Conservation (phyloP, 2,113 vertebrate species). For the Thymallus thymallus region DNA sequence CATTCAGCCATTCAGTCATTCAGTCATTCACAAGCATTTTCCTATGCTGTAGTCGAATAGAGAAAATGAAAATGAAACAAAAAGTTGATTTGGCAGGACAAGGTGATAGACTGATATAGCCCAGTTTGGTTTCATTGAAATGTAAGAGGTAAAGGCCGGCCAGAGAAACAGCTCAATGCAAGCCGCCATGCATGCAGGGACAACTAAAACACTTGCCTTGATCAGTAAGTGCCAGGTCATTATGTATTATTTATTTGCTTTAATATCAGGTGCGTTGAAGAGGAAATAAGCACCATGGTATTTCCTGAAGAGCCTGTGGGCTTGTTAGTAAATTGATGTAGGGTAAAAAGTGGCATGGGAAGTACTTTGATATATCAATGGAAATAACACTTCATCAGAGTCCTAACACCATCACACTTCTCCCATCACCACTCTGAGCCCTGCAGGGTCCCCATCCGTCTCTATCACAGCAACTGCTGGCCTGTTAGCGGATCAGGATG, state of each 20-base stretch:
- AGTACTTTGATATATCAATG: background rate
- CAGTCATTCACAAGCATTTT: conserved; percentile 32
- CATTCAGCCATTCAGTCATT: background rate
- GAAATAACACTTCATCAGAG: conserved; percentile 1
- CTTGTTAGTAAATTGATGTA: background rate
- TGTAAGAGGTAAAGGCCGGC: background rate
- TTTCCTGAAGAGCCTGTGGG: background rate
- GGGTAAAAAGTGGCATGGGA: background rate
- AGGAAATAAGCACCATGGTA: background rate
- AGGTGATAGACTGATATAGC: conserved; percentile 30
- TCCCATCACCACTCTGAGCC: background rate
- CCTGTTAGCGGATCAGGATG: background rate
- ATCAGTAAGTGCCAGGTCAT: background rate
- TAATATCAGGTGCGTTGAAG: background rate
- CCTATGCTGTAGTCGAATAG: conserved; percentile 17
- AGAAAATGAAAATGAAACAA: conserved; percentile 35
- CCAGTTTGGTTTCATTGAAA: conserved; percentile 20
- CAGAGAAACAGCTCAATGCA: conserved; percentile 5
- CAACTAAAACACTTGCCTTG: too few relatives aligned
- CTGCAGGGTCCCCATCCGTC: conserved; percentile 3
- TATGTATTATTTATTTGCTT: conserved; percentile 7
- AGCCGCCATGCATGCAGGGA: too few relatives aligned
- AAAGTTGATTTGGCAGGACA: conserved; percentile 35
- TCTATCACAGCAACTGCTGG: conserved; percentile 16
- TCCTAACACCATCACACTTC: background rate